A percentile compares a stretch with the other conserved stretches of the same genome.
These are phyloP conservation scores for Leptopilina syphax DNA, from an alignment of 2,888 invertebrate genomes.

Conservation along the genomic window DNA sequence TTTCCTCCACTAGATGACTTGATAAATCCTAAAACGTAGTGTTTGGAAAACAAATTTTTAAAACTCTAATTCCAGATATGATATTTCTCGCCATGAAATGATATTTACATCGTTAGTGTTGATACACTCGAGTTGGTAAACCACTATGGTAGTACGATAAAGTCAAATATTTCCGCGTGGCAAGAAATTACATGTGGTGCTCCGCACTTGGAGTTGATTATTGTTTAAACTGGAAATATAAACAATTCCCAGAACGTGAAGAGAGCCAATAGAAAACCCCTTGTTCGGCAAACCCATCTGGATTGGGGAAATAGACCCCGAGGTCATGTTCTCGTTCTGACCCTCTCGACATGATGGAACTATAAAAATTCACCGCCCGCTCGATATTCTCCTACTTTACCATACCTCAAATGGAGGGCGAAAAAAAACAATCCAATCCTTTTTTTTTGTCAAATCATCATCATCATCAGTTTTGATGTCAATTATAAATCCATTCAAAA, in stretches of 20 bases:
- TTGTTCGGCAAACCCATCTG: conserved; percentile 43
- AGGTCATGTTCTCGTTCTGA: conserved; percentile 20
- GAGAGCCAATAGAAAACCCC: conserved; percentile 43
- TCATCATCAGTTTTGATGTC: no score
- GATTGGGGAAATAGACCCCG: conserved; percentile 33
- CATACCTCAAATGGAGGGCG: no score
- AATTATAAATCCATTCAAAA: no score
- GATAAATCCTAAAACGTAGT: background rate
- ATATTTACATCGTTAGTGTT: conserved; percentile 58
- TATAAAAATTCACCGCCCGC: conserved; percentile 1
- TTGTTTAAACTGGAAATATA: conserved; percentile 54
- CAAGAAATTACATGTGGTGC: conserved; percentile 50
- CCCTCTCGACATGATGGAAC: conserved; percentile 9
- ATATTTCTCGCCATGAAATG: conserved; percentile 7
- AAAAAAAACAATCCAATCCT: no score
- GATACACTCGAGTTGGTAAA: conserved; percentile 42
- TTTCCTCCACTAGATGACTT: background rate
- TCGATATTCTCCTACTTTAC: background rate
- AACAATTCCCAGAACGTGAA: conserved; percentile 49
- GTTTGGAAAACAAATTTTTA: no score
- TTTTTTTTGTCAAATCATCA: no score
- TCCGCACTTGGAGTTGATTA: conserved; percentile 52
- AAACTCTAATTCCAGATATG: background rate
- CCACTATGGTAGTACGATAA: conserved; percentile 7
- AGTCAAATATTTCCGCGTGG: conserved; percentile 53